A percentile compares a stretch with the other conserved stretches of the same genome.
phyloP scores from a whole-genome alignment of 1,140 invertebrate species.

The Drosophila erecta region DNA sequence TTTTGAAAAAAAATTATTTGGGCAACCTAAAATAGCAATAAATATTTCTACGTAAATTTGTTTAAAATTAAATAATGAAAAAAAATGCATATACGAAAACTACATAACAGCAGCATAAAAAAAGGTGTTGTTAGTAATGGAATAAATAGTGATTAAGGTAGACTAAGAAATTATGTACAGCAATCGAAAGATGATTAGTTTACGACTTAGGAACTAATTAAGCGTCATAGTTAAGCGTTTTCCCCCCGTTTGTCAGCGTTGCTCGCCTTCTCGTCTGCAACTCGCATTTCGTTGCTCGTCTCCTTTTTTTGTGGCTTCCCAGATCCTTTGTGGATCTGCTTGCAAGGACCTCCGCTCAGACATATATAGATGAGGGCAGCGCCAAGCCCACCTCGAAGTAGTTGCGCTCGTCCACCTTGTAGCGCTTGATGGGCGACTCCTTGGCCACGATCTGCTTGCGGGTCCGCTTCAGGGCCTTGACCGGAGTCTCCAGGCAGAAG shows the following conservation, averaged over 20 bases:
- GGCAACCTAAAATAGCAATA: slow-evolving; percentile 19
- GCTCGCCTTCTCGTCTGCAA: not conserved
- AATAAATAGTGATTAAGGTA: not conserved
- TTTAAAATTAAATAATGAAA: slow-evolving; percentile 66
- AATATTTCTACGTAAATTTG: slow-evolving; percentile 30
- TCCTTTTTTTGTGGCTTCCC: not conserved
- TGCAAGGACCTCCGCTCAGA: slow-evolving; percentile 25
- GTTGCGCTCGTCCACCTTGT: slow-evolving; percentile 69
- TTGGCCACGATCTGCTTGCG: slow-evolving; percentile 19
- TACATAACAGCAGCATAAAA: slow-evolving; percentile 40
- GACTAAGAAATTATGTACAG: slow-evolving; percentile 28
- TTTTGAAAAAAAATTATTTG: slow-evolving; percentile 49
- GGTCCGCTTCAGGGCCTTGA: slow-evolving; percentile 43
- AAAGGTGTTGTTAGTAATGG: slow-evolving; percentile 12
- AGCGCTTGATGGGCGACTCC: slow-evolving; percentile 70
- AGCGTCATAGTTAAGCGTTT: slow-evolving; percentile 83
- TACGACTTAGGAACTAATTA: slow-evolving; percentile 74
- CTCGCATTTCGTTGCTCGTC: not conserved
- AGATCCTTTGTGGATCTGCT: not conserved
- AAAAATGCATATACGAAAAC: slow-evolving; percentile 39
- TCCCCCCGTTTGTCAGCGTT: slow-evolving; percentile 83
- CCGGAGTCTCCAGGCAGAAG: slow-evolving; percentile 65
- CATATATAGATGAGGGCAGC: slow-evolving; percentile 78
- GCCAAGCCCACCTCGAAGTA: slow-evolving; percentile 81
- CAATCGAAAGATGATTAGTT: slow-evolving; percentile 5